A percentile compares a stretch with the other conserved stretches of the same genome.
Evolutionary conservation across 2,113 vertebrate genomes (phyloP).

Genomic region (Circaetus cinerascens): DNA sequence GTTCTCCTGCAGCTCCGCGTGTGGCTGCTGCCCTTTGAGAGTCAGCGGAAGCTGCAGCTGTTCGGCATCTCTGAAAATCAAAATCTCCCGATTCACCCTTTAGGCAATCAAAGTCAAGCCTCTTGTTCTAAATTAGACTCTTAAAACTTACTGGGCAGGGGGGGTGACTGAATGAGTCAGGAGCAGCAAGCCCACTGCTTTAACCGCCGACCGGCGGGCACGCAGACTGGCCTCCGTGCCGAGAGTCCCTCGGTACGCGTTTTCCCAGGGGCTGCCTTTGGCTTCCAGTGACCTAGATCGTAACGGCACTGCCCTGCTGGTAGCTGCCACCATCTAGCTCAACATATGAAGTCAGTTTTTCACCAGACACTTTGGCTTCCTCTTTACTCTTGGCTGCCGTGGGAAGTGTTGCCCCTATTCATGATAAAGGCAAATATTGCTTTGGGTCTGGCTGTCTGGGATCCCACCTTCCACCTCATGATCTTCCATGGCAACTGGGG

Average conservation of each 20-base stretch:
- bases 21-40: background rate
- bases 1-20: background rate
- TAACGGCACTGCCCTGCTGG: background rate
- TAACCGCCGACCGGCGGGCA: fast-evolving
- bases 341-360: background rate
- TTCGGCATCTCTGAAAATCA: background rate
- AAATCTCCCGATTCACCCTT: background rate
- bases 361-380: background rate
- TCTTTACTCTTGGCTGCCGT: background rate
- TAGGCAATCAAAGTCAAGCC: background rate
- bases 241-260: fast-evolving
- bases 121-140: background rate
- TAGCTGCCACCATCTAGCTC: background rate
- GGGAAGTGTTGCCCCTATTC: background rate
- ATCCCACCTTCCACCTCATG: background rate
- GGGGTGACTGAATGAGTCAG: background rate
- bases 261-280: background rate
- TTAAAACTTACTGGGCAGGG: background rate
- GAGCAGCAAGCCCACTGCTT: background rate
- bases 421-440: background rate
- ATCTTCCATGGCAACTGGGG: background rate
- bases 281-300: background rate
- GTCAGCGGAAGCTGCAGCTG: background rate
- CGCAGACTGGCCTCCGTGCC: fast-evolving
- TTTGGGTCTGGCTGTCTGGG: background rate